phyloP scores from a whole-genome alignment of 2,888 invertebrate genomes.

The Diadegma fenestrale region DNA sequence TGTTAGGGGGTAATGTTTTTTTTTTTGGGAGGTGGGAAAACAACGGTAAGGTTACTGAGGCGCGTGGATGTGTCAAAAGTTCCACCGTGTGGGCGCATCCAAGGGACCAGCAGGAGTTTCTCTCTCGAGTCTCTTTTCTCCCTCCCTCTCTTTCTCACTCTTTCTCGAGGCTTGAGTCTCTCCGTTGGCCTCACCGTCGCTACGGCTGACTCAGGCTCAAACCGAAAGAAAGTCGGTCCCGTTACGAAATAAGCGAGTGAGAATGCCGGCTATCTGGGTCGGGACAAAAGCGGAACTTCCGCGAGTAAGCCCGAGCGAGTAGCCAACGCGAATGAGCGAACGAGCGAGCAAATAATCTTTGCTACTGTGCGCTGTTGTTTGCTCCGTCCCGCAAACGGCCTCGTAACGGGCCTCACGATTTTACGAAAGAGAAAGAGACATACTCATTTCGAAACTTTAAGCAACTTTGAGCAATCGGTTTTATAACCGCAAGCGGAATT shows the following conservation, averaged over 20 bases:
- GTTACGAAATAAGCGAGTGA: slow-evolving; percentile 84
- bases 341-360: slow-evolving; percentile 25
- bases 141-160: neutral
- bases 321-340: slow-evolving; percentile 47
- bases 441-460: slow-evolving; percentile 48
- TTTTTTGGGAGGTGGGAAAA: slow-evolving; percentile 4
- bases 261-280: slow-evolving; percentile 83
- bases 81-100: neutral
- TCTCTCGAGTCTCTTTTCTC: slow-evolving; percentile 5
- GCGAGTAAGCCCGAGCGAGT: slow-evolving; percentile 71
- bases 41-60: slow-evolving; percentile 14
- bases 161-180: neutral
- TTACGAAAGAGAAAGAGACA: slow-evolving; percentile 54
- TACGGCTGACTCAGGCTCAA: slow-evolving; percentile 66
- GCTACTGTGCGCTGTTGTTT: slow-evolving; percentile 24
- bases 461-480: slow-evolving; percentile 18
- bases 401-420: slow-evolving; percentile 41
- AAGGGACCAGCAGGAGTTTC: neutral
- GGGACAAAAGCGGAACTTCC: slow-evolving; percentile 84
- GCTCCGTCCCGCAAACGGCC: slow-evolving; percentile 13
- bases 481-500: neutral
- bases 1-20: neutral
- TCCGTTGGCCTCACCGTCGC: slow-evolving; percentile 13
- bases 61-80: slow-evolving; percentile 3
- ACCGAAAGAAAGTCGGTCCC: slow-evolving; percentile 80